Evolutionary conservation across 2,888 invertebrate species (phyloP).

Genomic region (Melanchra persicariae): DNA sequence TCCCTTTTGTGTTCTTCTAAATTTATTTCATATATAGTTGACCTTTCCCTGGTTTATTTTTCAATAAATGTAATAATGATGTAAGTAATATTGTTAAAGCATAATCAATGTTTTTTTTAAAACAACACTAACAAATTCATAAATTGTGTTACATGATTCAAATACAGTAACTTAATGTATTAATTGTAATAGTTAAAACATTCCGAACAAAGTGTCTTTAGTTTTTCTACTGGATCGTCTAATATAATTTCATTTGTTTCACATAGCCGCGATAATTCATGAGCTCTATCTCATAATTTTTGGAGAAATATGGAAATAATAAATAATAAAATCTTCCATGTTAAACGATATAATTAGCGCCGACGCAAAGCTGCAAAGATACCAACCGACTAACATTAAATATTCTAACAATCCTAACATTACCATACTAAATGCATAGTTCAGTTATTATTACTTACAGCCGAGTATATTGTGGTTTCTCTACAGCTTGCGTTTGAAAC

Average conservation of each 20-base stretch:
- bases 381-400: constrained; percentile 17
- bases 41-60: background rate
- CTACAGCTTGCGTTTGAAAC: constrained; percentile 13
- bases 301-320: background rate
- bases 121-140: constrained; percentile 11
- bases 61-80: background rate
- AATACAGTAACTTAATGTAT: background rate
- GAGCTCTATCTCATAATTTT: background rate
- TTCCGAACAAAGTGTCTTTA: constrained; percentile 25
- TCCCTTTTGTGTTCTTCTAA: constrained; percentile 12
- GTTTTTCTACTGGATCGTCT: background rate
- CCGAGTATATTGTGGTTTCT: constrained; percentile 11
- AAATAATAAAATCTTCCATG: background rate
- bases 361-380: constrained; percentile 11
- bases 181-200: constrained; percentile 23
- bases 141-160: background rate
- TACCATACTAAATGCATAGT: constrained; percentile 45
- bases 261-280: constrained; percentile 6
- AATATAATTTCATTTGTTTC: background rate
- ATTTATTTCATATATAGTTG: constrained; percentile 11
- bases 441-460: constrained; percentile 19
- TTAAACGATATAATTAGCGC: background rate
- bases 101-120: background rate
- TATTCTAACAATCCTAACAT: constrained; percentile 21
- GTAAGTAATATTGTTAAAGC: background rate